phyloP scores from a whole-genome alignment of 1,140 invertebrate species.

The Hypsibius dujardini region DNA sequence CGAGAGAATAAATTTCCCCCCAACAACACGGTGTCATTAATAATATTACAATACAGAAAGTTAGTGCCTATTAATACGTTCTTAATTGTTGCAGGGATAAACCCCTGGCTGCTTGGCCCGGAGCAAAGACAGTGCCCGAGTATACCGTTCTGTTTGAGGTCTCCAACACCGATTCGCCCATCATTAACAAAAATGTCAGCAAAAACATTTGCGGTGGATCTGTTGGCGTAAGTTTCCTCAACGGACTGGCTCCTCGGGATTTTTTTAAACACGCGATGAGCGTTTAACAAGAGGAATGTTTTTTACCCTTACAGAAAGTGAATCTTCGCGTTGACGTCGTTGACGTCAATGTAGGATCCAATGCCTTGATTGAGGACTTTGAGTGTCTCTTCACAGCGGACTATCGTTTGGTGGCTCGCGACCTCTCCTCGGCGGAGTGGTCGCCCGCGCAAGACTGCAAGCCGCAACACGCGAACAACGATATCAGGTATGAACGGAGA shows the following conservation, averaged over 20 bases:
- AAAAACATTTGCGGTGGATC: conserved; percentile 11
- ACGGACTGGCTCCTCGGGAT: background rate
- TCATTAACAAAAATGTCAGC: conserved; percentile 3
- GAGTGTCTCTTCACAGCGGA: background rate
- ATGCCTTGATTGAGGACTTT: background rate
- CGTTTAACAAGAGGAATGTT: background rate
- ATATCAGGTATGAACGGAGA: no score
- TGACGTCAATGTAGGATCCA: background rate
- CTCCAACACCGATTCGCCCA: background rate
- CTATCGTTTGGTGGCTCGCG: background rate
- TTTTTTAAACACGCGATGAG: background rate
- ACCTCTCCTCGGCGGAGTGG: background rate
- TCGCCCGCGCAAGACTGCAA: conserved; percentile 9
- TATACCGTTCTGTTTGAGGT: background rate
- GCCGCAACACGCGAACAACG: background rate
- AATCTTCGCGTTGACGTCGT: background rate
- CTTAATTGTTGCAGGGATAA: background rate
- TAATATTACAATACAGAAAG: no score
- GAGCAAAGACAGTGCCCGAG: conserved; percentile 7
- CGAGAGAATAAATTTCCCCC: no score
- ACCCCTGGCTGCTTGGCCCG: background rate
- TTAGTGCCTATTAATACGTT: no score
- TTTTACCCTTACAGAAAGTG: background rate
- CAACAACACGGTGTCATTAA: no score
- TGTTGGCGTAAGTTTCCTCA: background rate